These are phyloP conservation scores for Drosophila pallidifrons DNA, from an alignment of 1,140 invertebrate species.

Conservation along the genomic window DNA sequence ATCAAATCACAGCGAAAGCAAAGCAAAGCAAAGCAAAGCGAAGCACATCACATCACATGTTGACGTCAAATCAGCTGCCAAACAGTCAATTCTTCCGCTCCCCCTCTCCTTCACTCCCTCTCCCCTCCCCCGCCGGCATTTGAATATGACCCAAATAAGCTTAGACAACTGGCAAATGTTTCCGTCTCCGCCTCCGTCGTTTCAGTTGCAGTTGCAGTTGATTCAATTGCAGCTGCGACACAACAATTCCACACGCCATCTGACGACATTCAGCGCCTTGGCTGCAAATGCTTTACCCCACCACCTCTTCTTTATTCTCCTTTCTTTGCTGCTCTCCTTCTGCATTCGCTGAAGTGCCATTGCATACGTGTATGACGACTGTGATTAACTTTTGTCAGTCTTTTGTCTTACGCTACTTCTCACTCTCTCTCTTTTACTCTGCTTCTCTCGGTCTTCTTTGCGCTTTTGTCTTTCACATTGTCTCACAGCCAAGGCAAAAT, in stretches of 20 bases:
- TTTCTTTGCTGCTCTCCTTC: not conserved
- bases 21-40: not conserved
- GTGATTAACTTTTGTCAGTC: constrained; percentile 69
- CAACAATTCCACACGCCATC: constrained; percentile 50
- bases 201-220: constrained; percentile 33
- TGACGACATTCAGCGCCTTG: constrained; percentile 38
- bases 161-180: constrained; percentile 11
- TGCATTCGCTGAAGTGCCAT: constrained; percentile 44
- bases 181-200: not conserved
- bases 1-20: not conserved
- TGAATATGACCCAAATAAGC: constrained; percentile 57
- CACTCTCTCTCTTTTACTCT: not conserved
- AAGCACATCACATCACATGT: constrained; percentile 15
- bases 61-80: constrained; percentile 56
- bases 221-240: constrained; percentile 56
- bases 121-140: constrained; percentile 21
- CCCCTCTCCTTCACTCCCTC: not conserved
- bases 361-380: constrained; percentile 61
- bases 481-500: constrained; percentile 55
- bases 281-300: constrained; percentile 16
- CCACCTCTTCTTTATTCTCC: not conserved
- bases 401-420: constrained; percentile 31
- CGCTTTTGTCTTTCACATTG: constrained; percentile 47
- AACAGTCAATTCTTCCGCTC: constrained; percentile 1
- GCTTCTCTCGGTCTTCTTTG: constrained; percentile 8